Base-by-base conservation (phyloP, 2,113 vertebrate genomes). In the Halcyon malimbica region DNA sequence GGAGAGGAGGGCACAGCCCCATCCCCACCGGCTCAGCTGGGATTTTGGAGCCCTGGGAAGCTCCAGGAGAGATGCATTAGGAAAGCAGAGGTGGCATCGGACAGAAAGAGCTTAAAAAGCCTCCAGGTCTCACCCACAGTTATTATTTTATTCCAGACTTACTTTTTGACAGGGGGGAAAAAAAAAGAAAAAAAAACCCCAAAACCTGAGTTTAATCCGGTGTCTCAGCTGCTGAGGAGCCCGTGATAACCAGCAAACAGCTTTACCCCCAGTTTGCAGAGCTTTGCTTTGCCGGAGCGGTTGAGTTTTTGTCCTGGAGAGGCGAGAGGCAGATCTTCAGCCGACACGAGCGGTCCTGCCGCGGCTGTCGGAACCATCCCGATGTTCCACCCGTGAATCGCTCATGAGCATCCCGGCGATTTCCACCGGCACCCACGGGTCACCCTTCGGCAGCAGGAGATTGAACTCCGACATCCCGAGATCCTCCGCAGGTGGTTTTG, bases 301-400 rank as follows among this genome's bases (percentile, higher is more conserved):
- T 31, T 20, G n/a, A 12, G 21, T 62, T 79, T 41, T 31, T 3
- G 77, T 3, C 81, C 50, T 64, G 35, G 4, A n/a, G 4, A 77
- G 25, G 39, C 5, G 0, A 31, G 60, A 48, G 46, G 64, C 44
- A 67, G 37, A 13, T 53, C 31, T 7, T 10, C 73, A 41, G 76
- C 42, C 2, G 8, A 0, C 5, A 5, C 18, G 1, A 16, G 41
- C 2, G 37, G 51, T 70, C 54, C 69, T 11, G 31, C 59, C 6
- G 9, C 5, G 60, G 39, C n/a, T 74, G 2, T 44, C 4, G 1
- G 76, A 64, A 46, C 10, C 46, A 3, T 26, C 83, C 37, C 63
- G 0, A 5, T 1, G 6, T 7, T 21, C 73, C 20, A 41, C 64
- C 86, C 10, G 16, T 1, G 8, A 63, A 77, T 65, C 6, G 5